Base-by-base conservation (phyloP, 2,888 invertebrate genomes). In the Pterobdella sp. region DNA sequence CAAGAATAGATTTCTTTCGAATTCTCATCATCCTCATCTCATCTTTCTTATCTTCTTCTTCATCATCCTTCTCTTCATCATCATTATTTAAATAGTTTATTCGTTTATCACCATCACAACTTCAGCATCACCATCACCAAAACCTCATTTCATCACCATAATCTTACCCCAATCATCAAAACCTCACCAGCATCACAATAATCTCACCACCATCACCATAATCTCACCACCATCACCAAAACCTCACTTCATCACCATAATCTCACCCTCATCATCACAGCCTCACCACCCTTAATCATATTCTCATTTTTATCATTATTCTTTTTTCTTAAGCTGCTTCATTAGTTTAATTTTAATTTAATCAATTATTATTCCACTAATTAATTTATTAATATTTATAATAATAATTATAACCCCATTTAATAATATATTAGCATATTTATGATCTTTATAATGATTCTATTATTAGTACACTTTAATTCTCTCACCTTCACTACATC, bases 41-140 rank as follows among this genome's bases (percentile, higher is more conserved):
- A 14, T 63, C 63, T n/a, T 63, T 26, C 63, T 63, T 29, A 14
- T 63, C 63, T 26, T n/a, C 63, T 14, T 63, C 63, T 7, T 63
- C 31, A 63, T 29, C 31, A 63, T n/a, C 63, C 7, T 26, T 14
- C 7, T 29, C 63, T 14, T 63, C n/a, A 7, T n/a, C 63, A 63
- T 63, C 63, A 63, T 63, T 26, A 14, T 29, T n/a, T 63, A 10
- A 14, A 18, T n/a, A 49, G 14, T n/a, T 18, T 49, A 14, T 18
- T 49, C 52, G n/a, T 49, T n/a, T 18, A 14, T 49, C 14, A 14
- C 52, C 14, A 18, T n/a, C 14, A 18, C 18, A n/a, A 14, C 52
- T 18, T 49, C 52, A 49, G 14, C 52, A 49, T 49, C 52, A 49
- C 18, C 52, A 49, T 49, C 52, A 49, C 52, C 52, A n/a, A 49